Base-by-base conservation (phyloP, 2,113 vertebrate species). In the Rousettus leschenaultii region DNA sequence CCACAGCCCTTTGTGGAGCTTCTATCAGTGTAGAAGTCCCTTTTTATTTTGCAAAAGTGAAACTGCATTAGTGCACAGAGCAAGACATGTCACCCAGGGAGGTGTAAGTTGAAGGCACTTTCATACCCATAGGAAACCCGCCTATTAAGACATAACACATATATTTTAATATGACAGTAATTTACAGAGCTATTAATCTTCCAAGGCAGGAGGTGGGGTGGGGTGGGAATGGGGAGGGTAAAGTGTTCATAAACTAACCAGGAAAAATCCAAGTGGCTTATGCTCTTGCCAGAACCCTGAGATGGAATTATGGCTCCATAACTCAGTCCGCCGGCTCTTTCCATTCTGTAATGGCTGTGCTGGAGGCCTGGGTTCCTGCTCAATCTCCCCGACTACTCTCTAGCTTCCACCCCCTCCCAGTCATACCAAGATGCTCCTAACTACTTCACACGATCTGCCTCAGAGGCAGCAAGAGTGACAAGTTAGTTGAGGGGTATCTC, bases 111-210 rank as follows among this genome's bases (percentile, higher is more conserved):
- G 73, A 93, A 75, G 91, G 59, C 30, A 95, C 18, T 96, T 94
- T 79, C 94, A 86, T 75, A 79, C 18, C 68, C 80, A 48, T 40
- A 63, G 75, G 85, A 95, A 97, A 96, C 61, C 73, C 73, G 92
- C 77, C 11, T 86, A 77, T 89, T 86, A 74, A 96, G 79, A 95
- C 74, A 91, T 38, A 97, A 97, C 89, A 45, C 79, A 93, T 40
- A 87, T 33, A 97, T 95, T 95, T 94, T 95, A 95, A 96, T 97
- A 78, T 93, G 94, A 95, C 79, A 96, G 66, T 97, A 97, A 97
- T 96, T 98, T 97, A 97, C 89, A 63, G 91, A 92, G 71, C 91
- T 97, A 53, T 98, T 98, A 98, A 98, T 98, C 97, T 97, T 97
- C 91, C 79, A 48, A 86, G 61, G 86, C 61, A 84, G 68, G 45